Evolutionary conservation across 2,113 vertebrate genomes (phyloP), one percentile per base, ranked within the genome.

Genomic region (Silurus glanis): DNA sequence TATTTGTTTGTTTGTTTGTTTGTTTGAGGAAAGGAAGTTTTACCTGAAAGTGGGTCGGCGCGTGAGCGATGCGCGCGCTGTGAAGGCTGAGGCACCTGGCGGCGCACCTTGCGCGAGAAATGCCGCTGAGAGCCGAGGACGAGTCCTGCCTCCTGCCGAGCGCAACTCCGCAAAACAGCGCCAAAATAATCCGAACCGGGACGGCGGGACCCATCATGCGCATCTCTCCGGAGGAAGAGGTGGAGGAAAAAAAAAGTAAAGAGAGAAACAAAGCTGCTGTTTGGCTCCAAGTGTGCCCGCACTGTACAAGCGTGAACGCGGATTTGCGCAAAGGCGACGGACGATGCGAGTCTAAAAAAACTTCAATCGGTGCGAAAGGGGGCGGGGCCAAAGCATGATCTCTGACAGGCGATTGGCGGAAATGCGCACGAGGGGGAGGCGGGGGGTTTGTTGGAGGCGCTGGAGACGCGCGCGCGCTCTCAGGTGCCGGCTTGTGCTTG

Each of bases 71-170:
- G 90, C 95, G 96, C 69, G 95, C 96, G 90, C 95, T 94, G 93
- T 97, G 96, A 87, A 98, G 91, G 86, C 96, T 96, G 74, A 98
- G 95, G 92, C 97, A 98, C 90, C 97, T 95, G 89, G 97, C 95
- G 74, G 95, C 92, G 90, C 97, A 98, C 92, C 96, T 93, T 83
- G 96, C 96, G 83, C 94, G 90, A 89, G 90, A 94, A 16, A 96
- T 90, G 53, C 94, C 93, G 84, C 91, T 91, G 7, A 93, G 62
- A 84, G 92, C 92, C 84, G 93, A 91, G 64, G 92, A 90, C 83
- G 95, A 95, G 5, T 96, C 96, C 87, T 93, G 94, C 66, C 88
- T 94, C 84, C 92, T 95, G 75, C 93, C 91, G 14, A 91, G 91
- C 23, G 85, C 71, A 10, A 89, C 89, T 0, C 90, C 85, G 90